Conservation (phyloP, 1,140 invertebrate genomes). For the Planococcus citri region DNA sequence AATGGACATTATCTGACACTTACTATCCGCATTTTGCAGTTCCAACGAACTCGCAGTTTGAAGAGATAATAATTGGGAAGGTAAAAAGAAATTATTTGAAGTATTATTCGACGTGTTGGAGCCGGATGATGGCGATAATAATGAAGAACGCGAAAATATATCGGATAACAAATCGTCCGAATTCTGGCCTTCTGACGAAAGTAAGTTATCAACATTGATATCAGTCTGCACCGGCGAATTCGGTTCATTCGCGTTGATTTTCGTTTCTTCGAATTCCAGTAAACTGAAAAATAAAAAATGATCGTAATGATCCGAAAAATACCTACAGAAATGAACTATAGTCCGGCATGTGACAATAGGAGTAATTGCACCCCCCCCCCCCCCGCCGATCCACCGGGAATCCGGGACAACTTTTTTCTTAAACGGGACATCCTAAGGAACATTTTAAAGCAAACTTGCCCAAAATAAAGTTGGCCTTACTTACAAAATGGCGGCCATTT, state of each 20-base stretch:
- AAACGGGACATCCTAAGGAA: too few species aligned
- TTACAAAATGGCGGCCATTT: too few species aligned
- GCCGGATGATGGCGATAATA: neutral
- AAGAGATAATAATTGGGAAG: neutral
- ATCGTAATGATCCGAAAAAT: too few species aligned
- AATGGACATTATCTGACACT: too few species aligned
- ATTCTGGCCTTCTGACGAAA: neutral
- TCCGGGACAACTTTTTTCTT: too few species aligned
- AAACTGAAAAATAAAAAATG: neutral
- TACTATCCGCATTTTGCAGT: neutral
- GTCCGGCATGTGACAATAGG: too few species aligned
- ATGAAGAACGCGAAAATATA: neutral
- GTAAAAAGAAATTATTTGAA: constrained; percentile 9
- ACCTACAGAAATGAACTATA: too few species aligned
- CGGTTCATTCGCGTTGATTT: neutral
- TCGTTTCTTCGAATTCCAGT: neutral
- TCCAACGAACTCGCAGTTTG: neutral
- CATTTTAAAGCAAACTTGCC: too few species aligned
- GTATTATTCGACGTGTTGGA: neutral
- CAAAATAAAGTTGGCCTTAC: too few species aligned
- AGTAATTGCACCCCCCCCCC: too few species aligned
- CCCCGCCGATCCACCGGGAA: too few species aligned
- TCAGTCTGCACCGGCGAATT: neutral
- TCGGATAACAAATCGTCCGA: neutral
- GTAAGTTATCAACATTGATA: neutral